Conservation (phyloP, 2,113 vertebrate species). For the Chaenocephalus aceratus region DNA sequence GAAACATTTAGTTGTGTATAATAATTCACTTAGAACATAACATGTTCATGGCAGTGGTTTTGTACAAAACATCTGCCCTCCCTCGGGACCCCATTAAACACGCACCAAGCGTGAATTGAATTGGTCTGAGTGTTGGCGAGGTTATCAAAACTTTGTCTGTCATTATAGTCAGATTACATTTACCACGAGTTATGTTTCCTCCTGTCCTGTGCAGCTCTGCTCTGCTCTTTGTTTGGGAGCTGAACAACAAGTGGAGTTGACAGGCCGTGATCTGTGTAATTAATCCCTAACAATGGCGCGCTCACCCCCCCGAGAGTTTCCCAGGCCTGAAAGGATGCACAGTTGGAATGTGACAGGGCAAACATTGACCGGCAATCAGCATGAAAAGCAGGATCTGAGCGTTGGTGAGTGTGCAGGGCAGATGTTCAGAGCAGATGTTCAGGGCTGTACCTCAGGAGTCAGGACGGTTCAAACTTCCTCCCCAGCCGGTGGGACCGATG, state of each 20-base stretch:
- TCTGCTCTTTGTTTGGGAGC: not conserved
- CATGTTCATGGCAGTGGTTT: too few relatives aligned
- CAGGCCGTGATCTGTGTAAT: not conserved
- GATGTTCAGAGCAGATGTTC: not conserved
- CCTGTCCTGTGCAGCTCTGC: not conserved
- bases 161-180: too few relatives aligned
- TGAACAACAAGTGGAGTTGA: not conserved
- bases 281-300: not conserved
- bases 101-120: too few relatives aligned
- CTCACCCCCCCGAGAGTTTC: not conserved
- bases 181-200: not conserved
- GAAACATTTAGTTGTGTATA: too few relatives aligned
- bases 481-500: not conserved
- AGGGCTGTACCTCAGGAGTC: not conserved
- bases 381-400: not conserved
- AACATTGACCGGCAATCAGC: not conserved
- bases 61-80: too few relatives aligned
- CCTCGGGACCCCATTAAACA: too few relatives aligned
- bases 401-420: not conserved
- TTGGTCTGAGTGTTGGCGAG: too few relatives aligned
- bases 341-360: constrained; percentile 13
- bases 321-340: constrained; percentile 2
- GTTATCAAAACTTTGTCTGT: not conserved
- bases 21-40: too few relatives aligned
- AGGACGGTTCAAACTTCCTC: too few relatives aligned